Conservation (phyloP, 2,888 invertebrate species). For the Nephrotoma appendiculata region DNA sequence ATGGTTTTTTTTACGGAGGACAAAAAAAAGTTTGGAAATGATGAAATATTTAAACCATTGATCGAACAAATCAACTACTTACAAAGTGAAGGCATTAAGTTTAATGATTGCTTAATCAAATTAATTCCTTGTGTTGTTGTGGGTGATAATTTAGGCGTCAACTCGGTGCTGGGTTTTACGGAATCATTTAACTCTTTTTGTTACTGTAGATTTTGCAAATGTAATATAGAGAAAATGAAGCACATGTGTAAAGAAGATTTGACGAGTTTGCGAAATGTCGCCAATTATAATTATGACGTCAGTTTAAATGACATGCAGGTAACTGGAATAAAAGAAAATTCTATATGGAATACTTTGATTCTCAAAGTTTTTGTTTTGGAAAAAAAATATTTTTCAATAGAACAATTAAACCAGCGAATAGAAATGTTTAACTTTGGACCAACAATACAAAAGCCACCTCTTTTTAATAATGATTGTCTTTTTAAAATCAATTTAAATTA, state of each 20-base stretch:
- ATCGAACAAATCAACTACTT: not conserved
- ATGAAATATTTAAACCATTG: not conserved
- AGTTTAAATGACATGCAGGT: not conserved
- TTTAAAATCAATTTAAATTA: no score
- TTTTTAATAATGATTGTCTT: no score
- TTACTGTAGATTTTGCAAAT: not conserved
- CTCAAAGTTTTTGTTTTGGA: no score
- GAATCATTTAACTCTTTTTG: not conserved
- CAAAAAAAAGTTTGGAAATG: not conserved
- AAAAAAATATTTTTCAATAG: no score
- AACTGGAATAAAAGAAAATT: conserved; percentile 6
- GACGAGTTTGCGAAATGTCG: not conserved
- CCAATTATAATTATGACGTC: not conserved
- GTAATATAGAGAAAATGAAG: not conserved
- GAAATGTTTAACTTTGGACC: no score
- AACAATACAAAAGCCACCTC: no score
- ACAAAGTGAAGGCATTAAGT: not conserved
- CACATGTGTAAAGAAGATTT: not conserved
- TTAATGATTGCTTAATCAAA: not conserved
- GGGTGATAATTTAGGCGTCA: not conserved
- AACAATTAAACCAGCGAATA: no score
- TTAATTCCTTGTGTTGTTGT: not conserved
- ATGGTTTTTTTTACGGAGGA: conserved; percentile 1
- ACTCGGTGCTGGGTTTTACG: not conserved
- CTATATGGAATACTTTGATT: conserved; percentile 5